Evolutionary conservation across 2,113 vertebrate genomes (phyloP).

Genomic region (Poeciliopsis retropinna): DNA sequence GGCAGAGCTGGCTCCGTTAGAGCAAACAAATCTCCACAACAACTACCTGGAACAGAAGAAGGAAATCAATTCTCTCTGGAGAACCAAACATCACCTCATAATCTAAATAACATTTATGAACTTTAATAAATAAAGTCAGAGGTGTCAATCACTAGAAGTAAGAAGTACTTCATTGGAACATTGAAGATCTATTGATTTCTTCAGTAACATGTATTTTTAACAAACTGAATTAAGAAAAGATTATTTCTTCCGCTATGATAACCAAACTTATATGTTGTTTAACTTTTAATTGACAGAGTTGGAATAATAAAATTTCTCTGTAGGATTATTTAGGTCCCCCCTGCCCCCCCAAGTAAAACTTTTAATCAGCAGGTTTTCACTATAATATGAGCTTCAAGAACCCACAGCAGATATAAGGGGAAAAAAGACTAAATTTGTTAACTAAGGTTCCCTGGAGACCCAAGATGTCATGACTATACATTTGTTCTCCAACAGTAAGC

Average conservation of each 20-base stretch:
- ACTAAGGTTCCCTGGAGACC: neutral
- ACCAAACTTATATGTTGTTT: neutral
- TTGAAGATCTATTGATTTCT: no score
- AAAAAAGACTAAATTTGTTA: neutral
- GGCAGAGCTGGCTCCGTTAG: conserved; percentile 11
- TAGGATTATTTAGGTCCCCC: neutral
- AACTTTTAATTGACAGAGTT: neutral
- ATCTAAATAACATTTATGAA: conserved; percentile 18
- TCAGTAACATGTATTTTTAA: no score
- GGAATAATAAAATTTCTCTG: neutral
- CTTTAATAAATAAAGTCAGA: conserved; percentile 4
- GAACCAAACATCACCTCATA: conserved; percentile 26
- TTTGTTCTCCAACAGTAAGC: neutral
- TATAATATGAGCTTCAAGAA: no score
- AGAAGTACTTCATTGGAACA: neutral
- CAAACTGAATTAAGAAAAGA: neutral
- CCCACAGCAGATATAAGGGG: neutral
- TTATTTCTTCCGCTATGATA: neutral
- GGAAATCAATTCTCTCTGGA: conserved; percentile 29
- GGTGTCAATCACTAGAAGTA: neutral
- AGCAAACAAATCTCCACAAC: conserved; percentile 29
- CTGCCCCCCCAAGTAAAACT: no score
- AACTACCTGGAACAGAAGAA: conserved; percentile 24
- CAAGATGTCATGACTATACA: neutral
- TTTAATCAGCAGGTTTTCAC: no score